Base-by-base conservation (phyloP, 2,113 vertebrate genomes). In the Callithrix jacchus region DNA sequence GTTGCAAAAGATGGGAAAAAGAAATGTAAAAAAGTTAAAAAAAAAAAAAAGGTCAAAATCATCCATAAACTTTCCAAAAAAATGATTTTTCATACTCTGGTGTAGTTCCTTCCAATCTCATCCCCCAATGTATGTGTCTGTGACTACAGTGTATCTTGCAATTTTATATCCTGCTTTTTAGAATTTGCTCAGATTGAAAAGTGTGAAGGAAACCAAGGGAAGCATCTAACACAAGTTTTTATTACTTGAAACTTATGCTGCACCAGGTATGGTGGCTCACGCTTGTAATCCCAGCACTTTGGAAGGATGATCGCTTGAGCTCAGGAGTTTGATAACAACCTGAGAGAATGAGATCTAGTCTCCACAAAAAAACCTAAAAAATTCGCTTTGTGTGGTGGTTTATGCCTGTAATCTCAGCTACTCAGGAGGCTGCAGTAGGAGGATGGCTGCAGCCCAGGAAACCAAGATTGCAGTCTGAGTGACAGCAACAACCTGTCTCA, bases 41-140 rank as follows among this genome's bases (percentile, higher is more conserved):
- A 61, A 58, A 61, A 61, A 64, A 64, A 13, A 30, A 30, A 73
- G n/a, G 23, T 47, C 76, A 91, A 92, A 87, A 64, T 35, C 1
- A 91, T 20, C n/a, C 58, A 86, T 37, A 64, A 90, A 83, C 58
- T 90, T 70, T 64, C 11, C 20, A 83, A 92, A 96, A 96, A 85
- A 77, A n/a, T 70, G 47, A 82, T 14, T 66, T 89, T 77, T 86
- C 54, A 81, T 18, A 52, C 21, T 83, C 45, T 77, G 52, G 18
- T 30, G 3, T 42, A 14, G 32, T 25, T 66, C 45, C n/a, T 66
- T 80, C n/a, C 2, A 40, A 66, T 20, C 66, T 84, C 37, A 61
- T 45, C 35, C 14, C 32, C 61, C 6, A 40, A 8, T 52, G 12
- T 56, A 4, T 85, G 17, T 13, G 23, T 76, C 47, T 10, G 9